phyloP scores from a whole-genome alignment of 2,888 invertebrate genomes.

The Nasonia oneida region DNA sequence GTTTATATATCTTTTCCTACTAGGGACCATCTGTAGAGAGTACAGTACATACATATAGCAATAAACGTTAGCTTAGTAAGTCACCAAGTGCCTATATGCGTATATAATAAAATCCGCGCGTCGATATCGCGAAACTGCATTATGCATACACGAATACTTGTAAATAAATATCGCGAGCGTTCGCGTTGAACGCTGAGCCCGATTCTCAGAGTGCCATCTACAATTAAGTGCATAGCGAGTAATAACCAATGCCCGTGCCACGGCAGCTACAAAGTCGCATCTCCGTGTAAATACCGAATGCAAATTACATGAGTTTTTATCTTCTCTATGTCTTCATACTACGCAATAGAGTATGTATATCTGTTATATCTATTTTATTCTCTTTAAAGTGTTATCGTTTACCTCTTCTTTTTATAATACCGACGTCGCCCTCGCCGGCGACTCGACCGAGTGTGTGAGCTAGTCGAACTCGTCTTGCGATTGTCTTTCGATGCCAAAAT shows the following conservation, averaged over 20 bases:
- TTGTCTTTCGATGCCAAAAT: slow-evolving; percentile 62
- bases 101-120: slow-evolving; percentile 14
- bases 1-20: slow-evolving; percentile 70
- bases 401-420: slow-evolving; percentile 58
- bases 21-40: slow-evolving; percentile 75
- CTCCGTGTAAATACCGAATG: slow-evolving; percentile 26
- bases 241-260: slow-evolving; percentile 28
- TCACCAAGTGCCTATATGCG: slow-evolving; percentile 32
- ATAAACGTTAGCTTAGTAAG: slow-evolving; percentile 33
- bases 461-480: slow-evolving; percentile 74
- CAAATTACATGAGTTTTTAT: not conserved
- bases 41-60: slow-evolving; percentile 61
- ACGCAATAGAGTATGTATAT: not conserved
- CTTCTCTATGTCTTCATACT: not conserved
- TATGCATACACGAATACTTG: not conserved
- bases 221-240: slow-evolving; percentile 24
- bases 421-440: slow-evolving; percentile 56
- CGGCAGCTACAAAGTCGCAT: slow-evolving; percentile 37
- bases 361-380: not conserved
- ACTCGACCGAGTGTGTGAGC: slow-evolving; percentile 73
- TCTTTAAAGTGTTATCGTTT: slow-evolving; percentile 4
- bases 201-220: slow-evolving; percentile 44
- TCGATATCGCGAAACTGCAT: not conserved
- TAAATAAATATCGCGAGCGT: slow-evolving; percentile 10
- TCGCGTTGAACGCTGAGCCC: not conserved